These are phyloP conservation scores for Gonioctena quinquepunctata DNA, from an alignment of 1,140 invertebrate genomes.

Conservation along the genomic window DNA sequence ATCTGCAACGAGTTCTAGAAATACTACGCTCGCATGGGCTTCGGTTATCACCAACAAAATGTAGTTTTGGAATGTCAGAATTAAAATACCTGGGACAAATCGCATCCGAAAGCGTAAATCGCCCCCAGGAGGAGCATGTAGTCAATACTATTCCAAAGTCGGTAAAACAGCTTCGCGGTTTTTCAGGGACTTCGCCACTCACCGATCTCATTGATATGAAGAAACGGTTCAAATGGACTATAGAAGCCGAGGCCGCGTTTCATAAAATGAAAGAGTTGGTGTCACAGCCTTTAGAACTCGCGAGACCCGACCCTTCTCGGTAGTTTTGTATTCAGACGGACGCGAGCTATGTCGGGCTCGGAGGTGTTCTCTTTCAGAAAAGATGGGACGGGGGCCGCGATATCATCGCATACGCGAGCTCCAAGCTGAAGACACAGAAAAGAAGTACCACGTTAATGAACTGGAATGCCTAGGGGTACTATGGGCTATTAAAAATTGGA, in stretches of 20 bases:
- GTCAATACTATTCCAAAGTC: constrained; percentile 9
- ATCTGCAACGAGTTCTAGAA: constrained; percentile 12
- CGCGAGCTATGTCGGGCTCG: constrained; percentile 35
- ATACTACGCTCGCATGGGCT: not conserved
- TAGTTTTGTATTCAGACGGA: constrained; percentile 49
- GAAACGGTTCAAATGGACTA: constrained; percentile 1
- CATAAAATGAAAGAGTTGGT: constrained; percentile 42
- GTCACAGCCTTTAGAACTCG: constrained; percentile 19
- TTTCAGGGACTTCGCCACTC: constrained; percentile 29
- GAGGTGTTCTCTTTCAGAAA: constrained; percentile 41
- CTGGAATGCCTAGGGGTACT: no score
- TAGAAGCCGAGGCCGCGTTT: constrained; percentile 27
- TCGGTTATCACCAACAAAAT: constrained; percentile 7
- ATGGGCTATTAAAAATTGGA: no score
- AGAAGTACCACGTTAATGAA: no score
- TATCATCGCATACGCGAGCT: constrained; percentile 26
- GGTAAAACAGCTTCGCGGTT: constrained; percentile 30
- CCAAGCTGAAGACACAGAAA: constrained; percentile 25
- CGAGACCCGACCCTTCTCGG: constrained; percentile 34
- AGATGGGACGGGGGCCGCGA: not conserved
- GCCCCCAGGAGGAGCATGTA: constrained; percentile 13
- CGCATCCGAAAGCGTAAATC: not conserved
- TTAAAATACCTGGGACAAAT: constrained; percentile 19
- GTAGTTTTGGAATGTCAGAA: not conserved
- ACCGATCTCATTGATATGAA: constrained; percentile 31